Base-by-base conservation (phyloP, 2,797 vertebrate genomes). In the Sebastes jordani region DNA sequence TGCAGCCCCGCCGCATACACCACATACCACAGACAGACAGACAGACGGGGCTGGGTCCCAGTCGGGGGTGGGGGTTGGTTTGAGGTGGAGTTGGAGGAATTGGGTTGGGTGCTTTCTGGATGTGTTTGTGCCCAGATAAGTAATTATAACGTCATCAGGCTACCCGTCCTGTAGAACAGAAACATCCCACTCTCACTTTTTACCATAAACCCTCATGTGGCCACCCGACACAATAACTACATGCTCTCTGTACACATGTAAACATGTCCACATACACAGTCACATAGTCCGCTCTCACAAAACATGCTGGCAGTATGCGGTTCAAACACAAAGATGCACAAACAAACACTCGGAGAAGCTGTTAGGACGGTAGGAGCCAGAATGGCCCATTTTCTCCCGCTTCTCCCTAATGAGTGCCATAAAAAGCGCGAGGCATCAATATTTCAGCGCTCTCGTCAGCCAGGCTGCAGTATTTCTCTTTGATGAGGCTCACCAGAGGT, bases 351-450 rank as follows among this genome's bases (percentile, higher is more conserved):
- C 63, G 9, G 60, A 73, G 77, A 76, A 74, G 81, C 86, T 82
- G 75, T 85, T 83, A 29, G 74, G 75, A 68, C 11, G 58, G 56
- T 71, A 77, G 79, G 75, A 86, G 78, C 80, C 83, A 77, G 80
- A 89, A 79, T 82, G 84, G 80, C 87, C 88, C 92, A 83, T 89
- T 91, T 92, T 88, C 87, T 87, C 76, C 86, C 22, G 5, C 80
- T 74, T 86, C 80, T 91, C 89, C 85, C 89, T 91, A 92, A 93
- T 90, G 90, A 94, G 86, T 14, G 69, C 81, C 84, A 87, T 88
- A 87, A 91, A 93, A 85, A 85, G 81, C 77, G 27, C 6, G 18
- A 71, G 46, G 72, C 93, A 92, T 95, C 91, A 94, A 93, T 95
- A 92, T 95, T 94, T 94, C 88, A 95, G 52, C 5, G 10, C 65